A percentile compares a stretch with the other conserved stretches of the same genome.
These are phyloP conservation scores for Troglohyphantes excavatus DNA, from an alignment of 2,888 invertebrate species.

Conservation along the genomic window DNA sequence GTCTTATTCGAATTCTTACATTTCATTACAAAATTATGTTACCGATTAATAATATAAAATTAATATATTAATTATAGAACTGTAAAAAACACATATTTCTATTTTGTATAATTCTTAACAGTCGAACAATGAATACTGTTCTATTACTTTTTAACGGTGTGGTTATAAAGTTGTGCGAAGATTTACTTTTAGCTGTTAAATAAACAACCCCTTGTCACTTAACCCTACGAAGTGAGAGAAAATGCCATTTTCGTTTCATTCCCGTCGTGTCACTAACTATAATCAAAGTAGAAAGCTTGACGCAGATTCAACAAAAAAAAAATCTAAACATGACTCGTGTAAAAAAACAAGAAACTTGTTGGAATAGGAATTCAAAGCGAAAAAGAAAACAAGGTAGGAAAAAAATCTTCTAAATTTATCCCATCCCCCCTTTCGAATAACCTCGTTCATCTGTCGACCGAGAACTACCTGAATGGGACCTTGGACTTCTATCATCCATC, in stretches of 20 bases:
- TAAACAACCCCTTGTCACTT: no score
- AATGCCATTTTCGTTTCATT: neutral
- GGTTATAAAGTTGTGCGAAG: no score
- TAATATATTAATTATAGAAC: no score
- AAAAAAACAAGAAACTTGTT: neutral
- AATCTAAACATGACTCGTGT: neutral
- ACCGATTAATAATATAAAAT: no score
- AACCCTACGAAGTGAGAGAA: no score
- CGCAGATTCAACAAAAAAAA: neutral
- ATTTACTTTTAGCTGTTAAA: no score
- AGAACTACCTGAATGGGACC: conserved; percentile 44
- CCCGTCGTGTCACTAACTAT: neutral
- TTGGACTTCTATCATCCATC: conserved; percentile 47
- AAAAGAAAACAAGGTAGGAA: conserved; percentile 14
- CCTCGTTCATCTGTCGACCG: conserved; percentile 26
- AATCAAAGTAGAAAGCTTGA: neutral
- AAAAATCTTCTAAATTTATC: conserved; percentile 37
- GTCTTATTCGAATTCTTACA: no score
- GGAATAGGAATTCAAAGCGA: neutral
- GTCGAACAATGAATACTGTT: no score
- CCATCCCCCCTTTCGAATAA: neutral
- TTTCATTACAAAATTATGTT: no score
- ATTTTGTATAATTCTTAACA: no score
- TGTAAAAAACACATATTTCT: no score
- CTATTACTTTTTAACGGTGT: no score